These are phyloP conservation scores for Heliconius hewitsoni DNA, from an alignment of 1,140 invertebrate species.

Conservation along the genomic window DNA sequence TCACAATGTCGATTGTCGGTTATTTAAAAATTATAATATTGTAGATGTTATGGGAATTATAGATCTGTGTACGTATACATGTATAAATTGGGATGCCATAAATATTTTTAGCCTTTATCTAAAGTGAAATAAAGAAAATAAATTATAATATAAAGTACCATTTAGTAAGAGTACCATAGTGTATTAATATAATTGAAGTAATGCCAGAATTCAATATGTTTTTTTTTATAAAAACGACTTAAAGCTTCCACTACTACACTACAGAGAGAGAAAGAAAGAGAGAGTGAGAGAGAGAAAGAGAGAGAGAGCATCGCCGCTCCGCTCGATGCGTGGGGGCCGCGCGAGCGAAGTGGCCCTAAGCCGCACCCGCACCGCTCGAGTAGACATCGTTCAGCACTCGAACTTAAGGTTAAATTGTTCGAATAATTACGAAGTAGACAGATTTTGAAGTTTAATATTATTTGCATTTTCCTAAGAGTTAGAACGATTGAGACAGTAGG, in stretches of 20 bases:
- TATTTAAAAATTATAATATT: not conserved
- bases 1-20: not conserved
- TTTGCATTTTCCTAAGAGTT: conserved; percentile 81
- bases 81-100: not conserved
- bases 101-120: not conserved
- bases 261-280: not conserved
- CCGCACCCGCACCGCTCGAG: conserved; percentile 44
- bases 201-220: not conserved
- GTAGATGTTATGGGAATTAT: not conserved
- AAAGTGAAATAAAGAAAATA: not conserved
- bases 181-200: not conserved
- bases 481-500: conserved; percentile 80
- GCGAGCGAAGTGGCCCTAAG: conserved; percentile 31
- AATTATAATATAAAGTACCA: not conserved
- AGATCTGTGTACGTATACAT: not conserved
- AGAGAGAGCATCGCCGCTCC: not conserved
- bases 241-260: not conserved
- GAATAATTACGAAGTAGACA: conserved; percentile 72
- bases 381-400: conserved; percentile 71
- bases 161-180: not conserved
- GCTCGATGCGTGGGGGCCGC: conserved; percentile 26
- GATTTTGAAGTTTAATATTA: conserved; percentile 78
- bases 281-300: not conserved
- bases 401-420: conserved; percentile 76
- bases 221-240: not conserved